phyloP scores from a whole-genome alignment of 1,140 invertebrate species.

The Drosophila sproati region DNA sequence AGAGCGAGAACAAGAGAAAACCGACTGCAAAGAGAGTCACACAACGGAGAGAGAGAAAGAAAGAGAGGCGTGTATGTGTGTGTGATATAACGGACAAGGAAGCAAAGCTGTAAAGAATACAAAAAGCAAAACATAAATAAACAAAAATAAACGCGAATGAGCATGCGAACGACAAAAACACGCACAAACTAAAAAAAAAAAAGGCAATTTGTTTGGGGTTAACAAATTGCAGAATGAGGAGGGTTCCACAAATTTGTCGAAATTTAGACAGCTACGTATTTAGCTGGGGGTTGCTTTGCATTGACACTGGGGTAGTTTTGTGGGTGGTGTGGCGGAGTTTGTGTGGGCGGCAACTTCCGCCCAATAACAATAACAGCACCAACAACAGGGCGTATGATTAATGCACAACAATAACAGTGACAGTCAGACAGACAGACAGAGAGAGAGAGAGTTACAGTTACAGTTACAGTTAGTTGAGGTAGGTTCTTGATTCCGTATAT shows the following conservation, averaged over 20 bases:
- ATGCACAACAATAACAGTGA: constrained; percentile 42
- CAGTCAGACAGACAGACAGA: constrained; percentile 35
- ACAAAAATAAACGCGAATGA: constrained; percentile 81
- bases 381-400: constrained; percentile 61
- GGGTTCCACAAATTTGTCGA: constrained; percentile 26
- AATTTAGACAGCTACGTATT: constrained; percentile 24
- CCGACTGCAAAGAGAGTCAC: neutral
- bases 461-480: constrained; percentile 65
- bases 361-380: constrained; percentile 5
- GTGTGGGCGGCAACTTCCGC: constrained; percentile 20
- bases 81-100: constrained; percentile 43
- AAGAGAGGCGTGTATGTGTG: constrained; percentile 8
- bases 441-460: constrained; percentile 6
- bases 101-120: constrained; percentile 69
- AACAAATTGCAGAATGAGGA: constrained; percentile 58
- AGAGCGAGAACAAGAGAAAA: constrained; percentile 14
- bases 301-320: constrained; percentile 21
- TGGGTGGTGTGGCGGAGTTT: constrained; percentile 4
- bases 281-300: constrained; percentile 14
- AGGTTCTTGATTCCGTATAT: constrained; percentile 47
- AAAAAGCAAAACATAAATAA: constrained; percentile 81
- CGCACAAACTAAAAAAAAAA: constrained; percentile 36
- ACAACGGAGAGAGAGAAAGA: constrained; percentile 10
- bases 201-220: constrained; percentile 35
- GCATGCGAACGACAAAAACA: constrained; percentile 55